A percentile compares a stretch with the other conserved stretches of the same genome.
phyloP scores from a whole-genome alignment of 2,797 vertebrate species.

The Neomorphus geoffroyi region DNA sequence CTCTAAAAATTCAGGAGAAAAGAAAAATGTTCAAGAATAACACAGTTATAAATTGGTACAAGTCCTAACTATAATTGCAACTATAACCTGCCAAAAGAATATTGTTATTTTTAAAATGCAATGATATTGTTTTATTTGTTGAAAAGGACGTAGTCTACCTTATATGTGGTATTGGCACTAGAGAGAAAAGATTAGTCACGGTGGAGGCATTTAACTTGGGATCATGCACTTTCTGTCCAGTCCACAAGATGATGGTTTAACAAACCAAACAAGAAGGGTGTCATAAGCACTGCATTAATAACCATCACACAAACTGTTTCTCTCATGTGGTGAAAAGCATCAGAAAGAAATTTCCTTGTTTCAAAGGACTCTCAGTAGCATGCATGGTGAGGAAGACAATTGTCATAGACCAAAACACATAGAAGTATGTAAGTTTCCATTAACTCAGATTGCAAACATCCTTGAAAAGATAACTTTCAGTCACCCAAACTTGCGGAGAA shows the following conservation, averaged over 20 bases:
- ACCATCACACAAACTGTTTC: not conserved
- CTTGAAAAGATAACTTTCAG: not conserved
- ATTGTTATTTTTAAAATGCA: not conserved
- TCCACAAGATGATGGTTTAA: not conserved
- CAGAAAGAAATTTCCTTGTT: not conserved
- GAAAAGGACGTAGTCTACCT: not conserved
- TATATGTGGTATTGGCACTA: not conserved
- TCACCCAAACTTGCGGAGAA: not conserved
- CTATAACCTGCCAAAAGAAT: not conserved
- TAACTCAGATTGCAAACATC: not conserved
- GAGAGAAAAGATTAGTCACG: conserved; percentile 5
- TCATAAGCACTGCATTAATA: not conserved
- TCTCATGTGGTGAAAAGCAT: not conserved
- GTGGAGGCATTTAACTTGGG: not conserved
- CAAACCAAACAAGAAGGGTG: not conserved
- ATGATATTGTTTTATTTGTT: not conserved
- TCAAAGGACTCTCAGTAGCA: not conserved
- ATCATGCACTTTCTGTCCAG: conserved; percentile 12
- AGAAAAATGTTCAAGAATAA: not conserved
- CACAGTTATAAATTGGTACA: not conserved
- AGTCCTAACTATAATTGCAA: not conserved
- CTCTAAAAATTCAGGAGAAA: not conserved
- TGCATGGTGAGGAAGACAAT: not conserved
- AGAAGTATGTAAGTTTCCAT: not conserved
- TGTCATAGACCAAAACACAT: not conserved